Base-by-base conservation (phyloP, 2,797 vertebrate genomes). In the Adelosebastes latens region DNA sequence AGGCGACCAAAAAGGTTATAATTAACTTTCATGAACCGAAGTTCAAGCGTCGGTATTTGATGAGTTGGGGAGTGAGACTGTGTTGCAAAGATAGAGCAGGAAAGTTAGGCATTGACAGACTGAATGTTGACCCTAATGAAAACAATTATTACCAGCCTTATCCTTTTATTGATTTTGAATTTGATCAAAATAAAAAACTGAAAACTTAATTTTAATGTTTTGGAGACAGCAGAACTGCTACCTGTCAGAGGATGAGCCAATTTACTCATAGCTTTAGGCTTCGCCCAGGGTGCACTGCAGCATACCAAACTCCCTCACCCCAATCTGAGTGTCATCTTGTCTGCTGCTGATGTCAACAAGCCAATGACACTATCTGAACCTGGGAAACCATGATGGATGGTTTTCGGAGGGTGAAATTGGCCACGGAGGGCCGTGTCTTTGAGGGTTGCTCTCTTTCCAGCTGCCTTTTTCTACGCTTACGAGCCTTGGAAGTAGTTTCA, bases 201-300 rank as follows among this genome's bases (percentile, higher is more conserved):
- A 22, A 68, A 22, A 69, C 49, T 53, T 27, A 22, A 61, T 68
- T 29, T 8, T 65, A 12, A 55, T 66, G 53, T 73, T 64, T 42
- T n/a, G 58, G 72, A 29, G 13, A 39, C 36, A 81, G 72, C 56
- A 60, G 53, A 13, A 39, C 13, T 31, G 6, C 53, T 27, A 46
- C 22, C 20, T 76, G 55, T 65, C 42, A 20, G 42, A 72, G 70
- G 66, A 63, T 71, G 24, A 83, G 67, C 80, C 80, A 87, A 78
- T 87, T 87, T 85, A 75, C 52, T 78, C 60, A 12, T 77, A 79
- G 79, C 79, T 88, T 70, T 63, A 84, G 81, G 89, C 79, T 67
- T 68, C 8, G 71, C 79, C 79, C 49, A 27, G 46, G 85, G 79
- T 75, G 65, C 66, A 71, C 42, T 75, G 53, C 70, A 42, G 52